These are phyloP conservation scores for Gymnopithys bicolor DNA, from an alignment of 2,797 vertebrate species.

Conservation along the genomic window DNA sequence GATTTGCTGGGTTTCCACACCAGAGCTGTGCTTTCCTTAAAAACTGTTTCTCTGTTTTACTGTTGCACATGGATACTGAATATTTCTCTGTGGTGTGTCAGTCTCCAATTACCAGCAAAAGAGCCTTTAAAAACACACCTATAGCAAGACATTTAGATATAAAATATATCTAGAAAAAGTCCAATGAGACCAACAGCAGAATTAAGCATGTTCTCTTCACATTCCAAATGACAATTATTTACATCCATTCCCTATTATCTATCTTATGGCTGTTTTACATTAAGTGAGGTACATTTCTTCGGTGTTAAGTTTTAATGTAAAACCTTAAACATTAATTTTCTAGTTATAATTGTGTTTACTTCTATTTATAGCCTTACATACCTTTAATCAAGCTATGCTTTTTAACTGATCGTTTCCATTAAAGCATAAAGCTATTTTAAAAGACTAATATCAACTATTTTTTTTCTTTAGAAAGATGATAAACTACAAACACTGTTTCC, in stretches of 20 bases:
- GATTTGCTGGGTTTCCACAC: neutral
- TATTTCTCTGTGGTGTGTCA: neutral
- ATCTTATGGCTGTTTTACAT: neutral
- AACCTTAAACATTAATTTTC: neutral
- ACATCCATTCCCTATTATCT: neutral
- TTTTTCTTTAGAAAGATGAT: neutral
- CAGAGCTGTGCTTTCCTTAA: neutral
- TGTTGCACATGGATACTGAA: rapidly evolving
- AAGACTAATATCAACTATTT: neutral
- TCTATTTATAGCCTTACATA: neutral
- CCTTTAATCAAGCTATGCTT: neutral
- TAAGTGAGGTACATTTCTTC: neutral
- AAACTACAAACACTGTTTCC: neutral
- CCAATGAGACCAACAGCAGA: neutral
- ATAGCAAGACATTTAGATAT: neutral
- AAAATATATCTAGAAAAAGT: neutral
- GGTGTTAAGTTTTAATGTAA: neutral
- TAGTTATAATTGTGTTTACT: neutral
- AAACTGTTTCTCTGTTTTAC: neutral
- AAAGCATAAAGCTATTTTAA: neutral
- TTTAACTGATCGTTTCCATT: neutral
- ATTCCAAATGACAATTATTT: neutral
- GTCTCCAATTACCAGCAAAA: neutral
- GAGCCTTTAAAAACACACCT: neutral
- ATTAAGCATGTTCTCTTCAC: neutral